Conservation (phyloP, 2,113 vertebrate genomes). For the Eurypyga helias region DNA sequence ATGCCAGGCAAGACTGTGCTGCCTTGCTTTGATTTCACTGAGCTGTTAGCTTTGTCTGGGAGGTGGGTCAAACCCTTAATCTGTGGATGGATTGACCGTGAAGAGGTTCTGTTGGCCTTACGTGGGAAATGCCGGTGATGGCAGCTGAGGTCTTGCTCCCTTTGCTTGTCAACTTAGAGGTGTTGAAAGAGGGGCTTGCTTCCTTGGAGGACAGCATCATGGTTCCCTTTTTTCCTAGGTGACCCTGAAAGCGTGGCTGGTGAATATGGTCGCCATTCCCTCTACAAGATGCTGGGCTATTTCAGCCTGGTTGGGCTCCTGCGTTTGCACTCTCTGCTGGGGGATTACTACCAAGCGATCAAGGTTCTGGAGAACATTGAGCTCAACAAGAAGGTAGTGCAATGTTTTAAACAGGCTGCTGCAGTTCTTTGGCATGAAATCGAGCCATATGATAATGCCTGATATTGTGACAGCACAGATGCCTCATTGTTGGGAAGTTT, state of each 20-base stretch:
- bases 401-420: background rate
- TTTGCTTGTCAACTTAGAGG: background rate
- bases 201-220: background rate
- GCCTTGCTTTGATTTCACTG: background rate
- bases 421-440: background rate
- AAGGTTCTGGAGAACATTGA: conserved; percentile 99
- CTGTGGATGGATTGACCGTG: background rate
- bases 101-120: background rate
- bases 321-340: conserved; percentile 93
- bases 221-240: conserved; percentile 71
- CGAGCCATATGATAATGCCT: background rate
- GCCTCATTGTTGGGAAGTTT: background rate
- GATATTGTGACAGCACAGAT: background rate
- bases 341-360: conserved; percentile 98
- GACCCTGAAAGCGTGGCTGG: conserved; percentile 98
- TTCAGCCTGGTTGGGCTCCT: conserved; percentile 97
- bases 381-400: conserved; percentile 95
- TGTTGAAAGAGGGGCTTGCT: background rate
- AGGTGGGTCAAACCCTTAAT: background rate
- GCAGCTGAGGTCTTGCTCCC: background rate
- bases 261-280: conserved; percentile 96
- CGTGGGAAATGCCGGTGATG: background rate
- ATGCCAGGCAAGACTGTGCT: background rate
- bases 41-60: background rate
- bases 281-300: conserved; percentile 99